Evolutionary conservation across 1,140 invertebrate species (phyloP).

Genomic region (Rhynchophorus ferrugineus): DNA sequence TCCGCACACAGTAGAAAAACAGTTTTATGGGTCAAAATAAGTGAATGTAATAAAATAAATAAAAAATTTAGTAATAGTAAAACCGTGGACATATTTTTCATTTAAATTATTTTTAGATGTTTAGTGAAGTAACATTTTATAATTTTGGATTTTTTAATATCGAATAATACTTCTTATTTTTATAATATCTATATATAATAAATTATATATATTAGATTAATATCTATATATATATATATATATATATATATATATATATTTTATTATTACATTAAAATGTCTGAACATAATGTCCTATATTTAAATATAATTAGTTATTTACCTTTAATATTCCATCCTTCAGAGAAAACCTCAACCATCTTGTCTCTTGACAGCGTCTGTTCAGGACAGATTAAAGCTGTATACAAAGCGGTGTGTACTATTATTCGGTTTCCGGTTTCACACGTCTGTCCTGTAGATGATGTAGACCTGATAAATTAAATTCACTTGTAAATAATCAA

Average conservation of each 20-base stretch:
- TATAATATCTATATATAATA: neutral
- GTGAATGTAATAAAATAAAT: neutral
- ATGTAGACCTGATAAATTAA: conserved; percentile 14
- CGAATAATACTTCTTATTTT: neutral
- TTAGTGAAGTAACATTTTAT: too few species aligned
- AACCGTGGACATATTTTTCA: neutral
- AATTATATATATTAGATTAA: neutral
- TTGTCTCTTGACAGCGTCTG: conserved; percentile 48
- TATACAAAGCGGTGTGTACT: conserved; percentile 59
- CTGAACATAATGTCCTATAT: conserved; percentile 22
- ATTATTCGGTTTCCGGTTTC: conserved; percentile 62
- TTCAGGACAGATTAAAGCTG: conserved; percentile 65
- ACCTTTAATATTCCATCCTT: conserved; percentile 61
- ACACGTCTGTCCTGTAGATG: conserved; percentile 44
- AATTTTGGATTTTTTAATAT: too few species aligned
- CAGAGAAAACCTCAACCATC: conserved; percentile 72
- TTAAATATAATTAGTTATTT: conserved; percentile 23
- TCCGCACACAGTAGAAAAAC: conserved; percentile 1
- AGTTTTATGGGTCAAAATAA: neutral
- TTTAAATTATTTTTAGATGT: neutral
- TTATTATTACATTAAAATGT: neutral
- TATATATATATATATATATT: neutral
- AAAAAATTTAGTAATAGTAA: neutral
- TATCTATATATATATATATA: neutral
- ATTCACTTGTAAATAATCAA: too few species aligned